Conservation (phyloP, 2,113 vertebrate genomes). For the Bos taurus region ARS-UCD2.0 NC_037357.1:772501-773000, state of each 20-base stretch:
- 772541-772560: not conserved
- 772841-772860: not conserved
- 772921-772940: not conserved
- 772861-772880: not conserved
- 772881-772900: not conserved
- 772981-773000: not conserved
- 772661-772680: not conserved
- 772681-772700: not conserved
- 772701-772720: not conserved
- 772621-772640: not conserved
- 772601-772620: not conserved
- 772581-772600: not conserved
- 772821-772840: not conserved
- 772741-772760: not conserved
- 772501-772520: not conserved
- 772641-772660: not conserved
- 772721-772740: not conserved
- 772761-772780: not conserved
- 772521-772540: not conserved
- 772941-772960: not conserved
- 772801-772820: not conserved
- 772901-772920: not conserved
- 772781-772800: not conserved
- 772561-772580: not conserved
- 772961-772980: not conserved